Base-by-base conservation (phyloP, 2,888 invertebrate species). In the Platycheirus rosarum region DNA sequence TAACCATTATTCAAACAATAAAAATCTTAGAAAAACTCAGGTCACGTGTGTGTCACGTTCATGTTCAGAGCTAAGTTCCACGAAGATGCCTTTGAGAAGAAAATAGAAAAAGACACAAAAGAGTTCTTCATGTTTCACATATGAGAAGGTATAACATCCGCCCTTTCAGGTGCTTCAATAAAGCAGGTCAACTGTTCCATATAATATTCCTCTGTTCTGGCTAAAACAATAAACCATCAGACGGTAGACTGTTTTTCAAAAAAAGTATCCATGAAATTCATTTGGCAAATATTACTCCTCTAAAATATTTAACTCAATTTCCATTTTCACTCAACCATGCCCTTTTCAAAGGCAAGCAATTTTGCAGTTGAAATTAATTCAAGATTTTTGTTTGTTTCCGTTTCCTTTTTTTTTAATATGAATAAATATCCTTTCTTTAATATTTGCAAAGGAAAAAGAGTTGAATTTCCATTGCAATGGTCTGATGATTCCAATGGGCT, bases 401-500 rank as follows among this genome's bases (percentile, higher is more conserved):
- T 16, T 53, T 68, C 44, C 14, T 53, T 66, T 40, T 66, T 37
- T 13, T 37, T 37, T 23, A 37, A 35, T n/a, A n/a, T n/a, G n/a
- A n/a, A n/a, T n/a, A n/a, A n/a, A n/a, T n/a, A n/a, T n/a, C n/a
- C 8, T 37, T 42, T 14, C 4, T 60, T 14, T 32, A 32, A 32
- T 4, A 32, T 51, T 26, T 51, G 26, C 51, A 20, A 8, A 8
- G 0, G 11, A 16, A 23, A 51, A 14, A 51, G 32, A 44, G 13
- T 49, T 42, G 29, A 35, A 65, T 60, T 66, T 14, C 40, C 63
- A 74, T 48, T 49, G 57, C 42, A 75, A 75, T 18, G 79, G 75
- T 75, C 75, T 75, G 69, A 37, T 80, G 57, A 44, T 49, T 68
- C 16, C 23, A 57, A 40, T 23, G 4, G 57, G 5, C 51, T 32